phyloP scores from a whole-genome alignment of 2,113 vertebrate genomes.

The Leucopternis melanops region DNA sequence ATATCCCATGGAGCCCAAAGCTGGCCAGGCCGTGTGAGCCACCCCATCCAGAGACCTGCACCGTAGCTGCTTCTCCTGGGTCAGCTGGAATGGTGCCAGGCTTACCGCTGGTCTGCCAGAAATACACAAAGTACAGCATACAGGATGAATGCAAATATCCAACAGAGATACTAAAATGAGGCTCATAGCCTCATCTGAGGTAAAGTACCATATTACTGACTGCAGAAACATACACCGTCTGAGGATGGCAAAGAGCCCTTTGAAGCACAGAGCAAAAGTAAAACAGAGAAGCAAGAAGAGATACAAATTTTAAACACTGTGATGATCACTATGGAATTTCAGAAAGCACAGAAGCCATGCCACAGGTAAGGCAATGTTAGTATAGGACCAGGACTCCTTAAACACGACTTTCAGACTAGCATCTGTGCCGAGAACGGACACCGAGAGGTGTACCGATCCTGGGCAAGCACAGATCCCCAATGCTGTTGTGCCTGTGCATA shows the following conservation, averaged over 20 bases:
- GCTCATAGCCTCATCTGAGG: neutral
- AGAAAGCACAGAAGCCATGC: neutral
- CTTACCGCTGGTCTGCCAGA: neutral
- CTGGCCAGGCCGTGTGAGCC: fast-evolving
- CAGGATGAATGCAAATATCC: neutral
- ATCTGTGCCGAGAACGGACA: too few species aligned
- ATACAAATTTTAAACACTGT: neutral
- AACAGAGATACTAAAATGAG: neutral
- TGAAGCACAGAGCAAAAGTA: neutral
- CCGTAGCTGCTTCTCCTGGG: neutral
- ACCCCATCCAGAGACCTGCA: neutral
- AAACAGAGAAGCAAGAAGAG: neutral
- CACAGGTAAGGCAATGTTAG: neutral
- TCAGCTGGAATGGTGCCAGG: neutral
- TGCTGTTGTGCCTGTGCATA: too few species aligned
- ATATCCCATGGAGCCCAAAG: neutral
- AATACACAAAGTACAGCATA: neutral
- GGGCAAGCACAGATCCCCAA: too few species aligned
- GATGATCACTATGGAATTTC: neutral
- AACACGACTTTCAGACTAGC: neutral
- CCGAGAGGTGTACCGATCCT: too few species aligned
- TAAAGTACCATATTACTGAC: fast-evolving
- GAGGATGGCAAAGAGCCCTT: neutral
- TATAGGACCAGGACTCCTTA: neutral
- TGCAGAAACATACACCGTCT: neutral